A percentile compares a stretch with the other conserved stretches of the same genome.
Conservation (phyloP, 2,888 invertebrate genomes). For the Balanococcus diminutus region DNA sequence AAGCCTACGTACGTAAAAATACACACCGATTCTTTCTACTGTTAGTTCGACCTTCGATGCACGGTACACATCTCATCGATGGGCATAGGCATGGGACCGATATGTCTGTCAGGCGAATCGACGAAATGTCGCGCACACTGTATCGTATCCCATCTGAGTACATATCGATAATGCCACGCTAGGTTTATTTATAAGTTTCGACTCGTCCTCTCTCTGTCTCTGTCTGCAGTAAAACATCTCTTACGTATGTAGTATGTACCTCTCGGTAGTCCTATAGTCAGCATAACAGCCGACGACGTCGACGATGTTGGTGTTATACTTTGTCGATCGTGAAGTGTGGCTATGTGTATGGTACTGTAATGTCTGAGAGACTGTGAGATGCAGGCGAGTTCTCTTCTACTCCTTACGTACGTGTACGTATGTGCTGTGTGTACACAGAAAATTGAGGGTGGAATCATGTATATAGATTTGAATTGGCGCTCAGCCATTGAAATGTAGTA, state of each 20-base stretch:
- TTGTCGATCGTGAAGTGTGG: not conserved
- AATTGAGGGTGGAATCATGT: constrained; percentile 50
- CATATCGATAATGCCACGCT: not conserved
- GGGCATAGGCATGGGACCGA: not conserved
- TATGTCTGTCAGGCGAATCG: not conserved
- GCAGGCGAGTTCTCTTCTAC: not conserved
- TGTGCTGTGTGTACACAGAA: not conserved
- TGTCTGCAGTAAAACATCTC: not conserved
- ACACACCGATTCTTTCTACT: not conserved
- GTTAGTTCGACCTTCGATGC: not conserved
- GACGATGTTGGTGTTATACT: not conserved
- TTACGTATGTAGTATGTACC: no score
- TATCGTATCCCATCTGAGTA: no score
- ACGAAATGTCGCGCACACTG: not conserved
- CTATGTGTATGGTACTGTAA: not conserved
- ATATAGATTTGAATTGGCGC: constrained; percentile 49
- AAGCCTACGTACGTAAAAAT: not conserved
- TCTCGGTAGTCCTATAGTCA: no score
- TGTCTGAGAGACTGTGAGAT: no score
- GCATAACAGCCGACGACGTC: not conserved
- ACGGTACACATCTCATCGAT: no score
- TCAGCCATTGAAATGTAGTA: constrained; percentile 47
- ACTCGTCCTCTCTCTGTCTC: not conserved
- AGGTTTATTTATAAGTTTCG: not conserved
- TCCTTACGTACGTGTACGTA: not conserved